phyloP scores from a whole-genome alignment of 2,888 invertebrate species.

The Ormyrus labotus region DNA sequence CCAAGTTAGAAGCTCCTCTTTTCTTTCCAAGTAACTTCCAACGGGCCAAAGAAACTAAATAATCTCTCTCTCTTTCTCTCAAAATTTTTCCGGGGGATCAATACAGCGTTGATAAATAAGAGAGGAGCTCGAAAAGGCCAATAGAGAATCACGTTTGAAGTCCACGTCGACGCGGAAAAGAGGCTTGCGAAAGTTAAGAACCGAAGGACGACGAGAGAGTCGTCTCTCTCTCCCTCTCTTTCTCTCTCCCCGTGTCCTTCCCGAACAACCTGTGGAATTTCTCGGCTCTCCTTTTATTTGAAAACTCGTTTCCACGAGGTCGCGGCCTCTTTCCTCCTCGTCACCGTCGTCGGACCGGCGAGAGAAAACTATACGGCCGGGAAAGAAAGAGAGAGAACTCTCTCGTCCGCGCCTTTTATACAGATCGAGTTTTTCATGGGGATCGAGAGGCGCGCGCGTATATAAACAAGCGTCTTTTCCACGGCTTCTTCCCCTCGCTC shows the following conservation, averaged over 20 bases:
- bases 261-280: slow-evolving; percentile 66
- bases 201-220: neutral
- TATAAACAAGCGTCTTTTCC: slow-evolving; percentile 30
- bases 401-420: neutral
- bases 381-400: slow-evolving; percentile 3
- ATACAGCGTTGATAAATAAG: neutral
- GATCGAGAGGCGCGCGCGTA: neutral
- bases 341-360: neutral
- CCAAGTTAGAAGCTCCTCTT: too few species aligned
- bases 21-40: too few species aligned
- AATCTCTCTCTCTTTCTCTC: too few species aligned
- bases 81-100: too few species aligned
- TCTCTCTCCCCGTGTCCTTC: neutral
- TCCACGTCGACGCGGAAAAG: slow-evolving; percentile 22
- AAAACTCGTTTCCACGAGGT: slow-evolving; percentile 62
- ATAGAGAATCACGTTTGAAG: slow-evolving; percentile 41
- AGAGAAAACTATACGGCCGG: neutral
- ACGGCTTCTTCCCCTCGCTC: slow-evolving; percentile 34
- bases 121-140: slow-evolving; percentile 6
- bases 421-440: slow-evolving; percentile 55
- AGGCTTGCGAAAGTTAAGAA: slow-evolving; percentile 21
- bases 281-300: slow-evolving; percentile 58
- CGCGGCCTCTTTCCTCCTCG: slow-evolving; percentile 19
- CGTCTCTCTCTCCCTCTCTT: slow-evolving; percentile 5
- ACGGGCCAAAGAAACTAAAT: too few species aligned